Conservation (phyloP, 2,797 vertebrate genomes). For the Phrynocephalus vlangalii region DNA sequence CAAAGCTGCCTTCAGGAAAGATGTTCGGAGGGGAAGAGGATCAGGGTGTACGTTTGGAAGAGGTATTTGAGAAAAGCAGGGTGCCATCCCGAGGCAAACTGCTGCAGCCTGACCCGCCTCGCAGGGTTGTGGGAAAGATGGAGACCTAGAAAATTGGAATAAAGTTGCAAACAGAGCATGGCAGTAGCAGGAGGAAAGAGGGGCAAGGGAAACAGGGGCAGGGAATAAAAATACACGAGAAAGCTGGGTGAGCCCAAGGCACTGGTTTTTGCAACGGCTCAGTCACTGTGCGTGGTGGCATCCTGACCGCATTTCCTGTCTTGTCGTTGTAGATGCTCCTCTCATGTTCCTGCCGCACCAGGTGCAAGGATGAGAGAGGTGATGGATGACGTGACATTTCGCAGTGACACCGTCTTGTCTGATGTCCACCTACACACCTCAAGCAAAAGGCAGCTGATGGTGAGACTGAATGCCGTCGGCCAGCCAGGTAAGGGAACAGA, state of each 20-base stretch:
- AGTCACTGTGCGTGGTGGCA: background rate
- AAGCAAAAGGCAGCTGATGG: conserved; percentile 86
- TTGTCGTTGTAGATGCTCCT: conserved; percentile 43
- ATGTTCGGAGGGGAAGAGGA: background rate
- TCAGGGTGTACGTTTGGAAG: no score
- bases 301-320: background rate
- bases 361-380: conserved; percentile 24
- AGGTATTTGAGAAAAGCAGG: no score
- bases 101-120: background rate
- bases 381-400: conserved; percentile 88
- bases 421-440: conserved; percentile 89
- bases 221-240: background rate
- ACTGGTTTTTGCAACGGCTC: background rate
- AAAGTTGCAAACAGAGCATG: background rate
- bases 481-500: conserved; percentile 86
- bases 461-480: conserved; percentile 85
- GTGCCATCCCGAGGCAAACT: background rate
- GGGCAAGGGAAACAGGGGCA: no score
- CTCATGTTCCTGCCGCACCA: conserved; percentile 21
- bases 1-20: background rate
- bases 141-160: background rate
- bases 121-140: background rate
- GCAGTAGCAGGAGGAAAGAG: no score
- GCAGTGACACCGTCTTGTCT: conserved; percentile 89
- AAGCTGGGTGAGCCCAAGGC: background rate